A percentile compares a stretch with the other conserved stretches of the same genome.
Evolutionary conservation across 2,113 vertebrate genomes (phyloP).

Genomic region (Orthonyx spaldingii): DNA sequence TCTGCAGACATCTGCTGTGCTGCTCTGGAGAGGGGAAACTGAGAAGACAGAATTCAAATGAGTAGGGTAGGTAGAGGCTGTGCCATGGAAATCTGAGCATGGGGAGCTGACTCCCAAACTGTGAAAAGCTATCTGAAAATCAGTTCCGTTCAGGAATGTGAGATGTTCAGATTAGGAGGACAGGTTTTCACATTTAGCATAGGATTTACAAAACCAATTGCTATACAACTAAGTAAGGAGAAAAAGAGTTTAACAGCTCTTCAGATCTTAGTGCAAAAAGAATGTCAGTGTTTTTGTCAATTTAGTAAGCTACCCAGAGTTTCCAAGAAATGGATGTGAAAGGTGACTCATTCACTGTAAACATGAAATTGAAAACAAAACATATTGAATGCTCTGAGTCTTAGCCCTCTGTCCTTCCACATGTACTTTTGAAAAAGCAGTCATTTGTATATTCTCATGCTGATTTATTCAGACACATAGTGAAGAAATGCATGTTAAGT

Average conservation of each 20-base stretch:
- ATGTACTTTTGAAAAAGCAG: neutral
- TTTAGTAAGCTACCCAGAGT: neutral
- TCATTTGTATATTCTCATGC: neutral
- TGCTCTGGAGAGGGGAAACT: neutral
- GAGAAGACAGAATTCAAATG: neutral
- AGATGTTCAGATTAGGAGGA: neutral
- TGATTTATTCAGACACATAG: neutral
- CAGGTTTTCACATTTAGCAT: neutral
- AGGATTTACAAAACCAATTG: neutral
- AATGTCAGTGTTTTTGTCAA: neutral
- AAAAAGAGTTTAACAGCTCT: neutral
- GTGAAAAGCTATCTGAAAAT: neutral
- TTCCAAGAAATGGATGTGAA: neutral
- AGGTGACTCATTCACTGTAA: neutral
- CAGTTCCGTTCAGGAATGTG: neutral
- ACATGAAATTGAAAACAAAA: neutral
- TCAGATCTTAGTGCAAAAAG: neutral
- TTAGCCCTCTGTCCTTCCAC: neutral
- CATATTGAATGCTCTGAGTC: neutral
- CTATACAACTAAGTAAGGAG: neutral
- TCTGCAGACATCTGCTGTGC: neutral
- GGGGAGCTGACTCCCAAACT: neutral
- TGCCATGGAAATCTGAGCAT: neutral
- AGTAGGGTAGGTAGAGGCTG: neutral
- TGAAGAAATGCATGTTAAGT: neutral